These are phyloP conservation scores for Cyanoramphus novaezelandiae DNA, from an alignment of 2,113 vertebrate species.

Conservation along the genomic window DNA sequence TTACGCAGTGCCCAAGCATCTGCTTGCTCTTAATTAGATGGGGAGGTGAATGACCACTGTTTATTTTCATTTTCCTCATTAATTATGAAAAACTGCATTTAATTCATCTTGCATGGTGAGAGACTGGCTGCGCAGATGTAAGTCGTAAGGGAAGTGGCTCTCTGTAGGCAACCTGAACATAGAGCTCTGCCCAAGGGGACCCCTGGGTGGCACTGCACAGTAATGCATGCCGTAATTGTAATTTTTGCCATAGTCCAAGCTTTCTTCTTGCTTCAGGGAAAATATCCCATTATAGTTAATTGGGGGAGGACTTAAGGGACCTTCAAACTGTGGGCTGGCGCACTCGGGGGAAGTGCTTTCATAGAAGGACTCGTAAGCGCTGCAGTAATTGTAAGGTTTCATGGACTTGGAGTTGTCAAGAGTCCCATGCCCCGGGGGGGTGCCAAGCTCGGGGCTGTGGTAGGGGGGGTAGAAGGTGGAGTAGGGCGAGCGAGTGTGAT, in stretches of 20 bases:
- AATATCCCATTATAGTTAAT: constrained; percentile 99
- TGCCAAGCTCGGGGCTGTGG: constrained; percentile 88
- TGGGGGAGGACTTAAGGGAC: constrained; percentile 92
- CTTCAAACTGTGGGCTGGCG: constrained; percentile 92
- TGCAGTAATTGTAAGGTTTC: constrained; percentile 93
- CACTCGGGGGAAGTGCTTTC: constrained; percentile 92
- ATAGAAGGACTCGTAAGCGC: constrained; percentile 93
- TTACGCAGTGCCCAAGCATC: constrained; percentile 79
- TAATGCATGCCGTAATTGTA: constrained; percentile 97
- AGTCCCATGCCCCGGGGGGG: constrained; percentile 86
- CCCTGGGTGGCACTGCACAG: constrained; percentile 91
- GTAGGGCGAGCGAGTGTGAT: constrained; percentile 87
- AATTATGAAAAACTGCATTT: constrained; percentile 97
- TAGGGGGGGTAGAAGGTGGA: constrained; percentile 90
- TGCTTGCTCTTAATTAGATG: constrained; percentile 85
- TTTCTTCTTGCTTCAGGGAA: constrained; percentile 97
- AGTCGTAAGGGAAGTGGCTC: constrained; percentile 95
- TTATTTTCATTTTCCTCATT: constrained; percentile 89
- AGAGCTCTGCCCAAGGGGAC: constrained; percentile 91
- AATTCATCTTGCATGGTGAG: constrained; percentile 96
- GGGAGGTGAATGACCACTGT: constrained; percentile 87
- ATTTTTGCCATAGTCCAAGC: constrained; percentile 93
- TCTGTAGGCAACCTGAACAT: constrained; percentile 95
- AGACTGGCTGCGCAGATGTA: constrained; percentile 96
- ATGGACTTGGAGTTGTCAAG: constrained; percentile 90